phyloP scores from a whole-genome alignment of 2,797 vertebrate species.

The Neosalanx taihuensis region DNA sequence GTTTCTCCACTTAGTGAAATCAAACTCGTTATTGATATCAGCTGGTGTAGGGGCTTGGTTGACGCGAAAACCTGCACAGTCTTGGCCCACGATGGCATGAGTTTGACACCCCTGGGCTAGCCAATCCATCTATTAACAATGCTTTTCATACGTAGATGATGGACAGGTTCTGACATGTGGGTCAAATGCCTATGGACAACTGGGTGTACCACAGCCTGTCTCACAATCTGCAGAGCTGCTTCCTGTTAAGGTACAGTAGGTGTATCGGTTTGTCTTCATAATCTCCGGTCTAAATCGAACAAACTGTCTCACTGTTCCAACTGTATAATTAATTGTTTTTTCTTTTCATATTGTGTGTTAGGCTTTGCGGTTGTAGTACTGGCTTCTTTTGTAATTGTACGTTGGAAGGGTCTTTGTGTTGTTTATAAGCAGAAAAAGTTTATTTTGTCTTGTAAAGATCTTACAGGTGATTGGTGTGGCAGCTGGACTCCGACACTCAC shows the following conservation, averaged over 20 bases:
- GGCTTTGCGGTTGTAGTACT: too few species aligned
- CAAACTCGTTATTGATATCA: too few species aligned
- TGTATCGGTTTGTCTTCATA: not conserved
- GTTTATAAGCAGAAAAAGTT: constrained; percentile 7
- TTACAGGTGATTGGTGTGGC: constrained; percentile 78
- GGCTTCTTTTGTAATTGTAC: not conserved
- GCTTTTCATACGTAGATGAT: constrained; percentile 63
- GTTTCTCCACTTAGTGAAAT: too few species aligned
- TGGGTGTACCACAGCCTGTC: constrained; percentile 75
- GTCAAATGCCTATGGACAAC: constrained; percentile 88
- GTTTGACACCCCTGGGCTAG: too few species aligned
- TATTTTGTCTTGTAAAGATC: constrained; percentile 62
- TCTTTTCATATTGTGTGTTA: too few species aligned
- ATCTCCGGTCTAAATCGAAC: too few species aligned
- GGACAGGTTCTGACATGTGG: constrained; percentile 83
- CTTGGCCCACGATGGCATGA: too few species aligned
- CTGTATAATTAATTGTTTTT: too few species aligned
- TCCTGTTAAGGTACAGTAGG: constrained; percentile 73
- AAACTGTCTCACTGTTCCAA: too few species aligned
- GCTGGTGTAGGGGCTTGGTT: too few species aligned
- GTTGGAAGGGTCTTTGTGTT: not conserved
- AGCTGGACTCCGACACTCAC: constrained; percentile 88
- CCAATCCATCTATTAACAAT: not conserved
- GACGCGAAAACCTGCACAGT: too few species aligned
- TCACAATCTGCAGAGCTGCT: constrained; percentile 68